Conservation (phyloP, 2,797 vertebrate species). For the Antennarius maculatus region DNA sequence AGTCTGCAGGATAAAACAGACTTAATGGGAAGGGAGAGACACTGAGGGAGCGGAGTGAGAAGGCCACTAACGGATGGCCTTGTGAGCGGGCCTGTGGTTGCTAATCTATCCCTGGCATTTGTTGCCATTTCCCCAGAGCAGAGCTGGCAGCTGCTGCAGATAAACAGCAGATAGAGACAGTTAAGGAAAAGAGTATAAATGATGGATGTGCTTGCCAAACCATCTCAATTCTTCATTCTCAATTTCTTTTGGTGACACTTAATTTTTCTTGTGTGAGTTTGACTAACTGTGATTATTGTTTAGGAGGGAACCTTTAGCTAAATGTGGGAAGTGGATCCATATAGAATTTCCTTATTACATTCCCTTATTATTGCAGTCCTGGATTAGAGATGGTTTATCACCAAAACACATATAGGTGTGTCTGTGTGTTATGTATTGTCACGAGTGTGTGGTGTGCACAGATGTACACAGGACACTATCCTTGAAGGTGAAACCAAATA, state of each 20-base stretch:
- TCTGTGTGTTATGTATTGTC: constrained; percentile 17
- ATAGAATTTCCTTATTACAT: background rate
- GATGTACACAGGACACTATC: constrained; percentile 48
- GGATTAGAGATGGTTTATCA: constrained; percentile 13
- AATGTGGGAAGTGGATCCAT: constrained; percentile 1
- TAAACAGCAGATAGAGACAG: constrained; percentile 74
- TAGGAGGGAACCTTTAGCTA: background rate
- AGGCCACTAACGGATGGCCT: constrained; percentile 69
- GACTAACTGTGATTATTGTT: background rate
- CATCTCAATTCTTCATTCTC: constrained; percentile 9
- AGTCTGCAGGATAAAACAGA: constrained; percentile 22
- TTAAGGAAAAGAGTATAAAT: constrained; percentile 71
- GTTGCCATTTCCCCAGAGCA: constrained; percentile 82
- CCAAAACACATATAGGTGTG: background rate
- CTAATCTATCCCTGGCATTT: constrained; percentile 84
- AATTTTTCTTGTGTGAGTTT: background rate
- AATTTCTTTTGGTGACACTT: background rate
- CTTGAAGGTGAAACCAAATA: constrained; percentile 28
- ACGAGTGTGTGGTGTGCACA: constrained; percentile 39
- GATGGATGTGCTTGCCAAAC: constrained; percentile 58
- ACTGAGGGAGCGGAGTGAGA: constrained; percentile 28
- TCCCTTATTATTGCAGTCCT: background rate
- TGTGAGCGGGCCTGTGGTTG: constrained; percentile 79
- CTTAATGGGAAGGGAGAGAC: constrained; percentile 16
- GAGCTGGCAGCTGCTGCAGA: constrained; percentile 72